Percentiles rank a stretch among this genome's conserved stretches.
Evolutionary conservation across 2,113 vertebrate genomes (phyloP).

Genomic region (Phrynocephalus versicolor): DNA sequence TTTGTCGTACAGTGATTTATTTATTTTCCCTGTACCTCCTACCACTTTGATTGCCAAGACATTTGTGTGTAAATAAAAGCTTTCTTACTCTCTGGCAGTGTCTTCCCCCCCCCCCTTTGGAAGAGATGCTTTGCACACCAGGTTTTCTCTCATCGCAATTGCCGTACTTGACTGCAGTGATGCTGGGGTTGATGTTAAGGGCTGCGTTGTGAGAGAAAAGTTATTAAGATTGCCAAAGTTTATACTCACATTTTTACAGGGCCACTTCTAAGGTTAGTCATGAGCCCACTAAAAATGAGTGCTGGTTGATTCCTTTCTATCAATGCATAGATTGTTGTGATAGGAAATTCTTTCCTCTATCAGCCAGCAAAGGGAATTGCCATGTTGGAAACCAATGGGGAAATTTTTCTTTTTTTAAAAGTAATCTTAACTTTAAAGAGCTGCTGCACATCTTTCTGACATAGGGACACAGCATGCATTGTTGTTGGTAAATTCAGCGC

Average conservation of each 20-base stretch:
- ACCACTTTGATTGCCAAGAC: conserved; percentile 17
- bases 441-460: no score
- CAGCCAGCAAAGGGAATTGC: background rate
- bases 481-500: no score
- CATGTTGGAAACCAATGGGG: background rate
- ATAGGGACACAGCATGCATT: no score
- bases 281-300: background rate
- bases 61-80: background rate
- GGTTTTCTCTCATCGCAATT: background rate
- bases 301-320: background rate
- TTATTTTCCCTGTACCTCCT: background rate
- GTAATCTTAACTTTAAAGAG: background rate
- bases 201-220: conserved; percentile 2
- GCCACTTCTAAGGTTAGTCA: background rate
- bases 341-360: background rate
- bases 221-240: conserved; percentile 8
- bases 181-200: background rate
- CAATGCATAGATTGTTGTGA: conserved; percentile 6
- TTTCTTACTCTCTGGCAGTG: background rate
- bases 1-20: conserved; percentile 16
- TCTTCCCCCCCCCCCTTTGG: background rate
- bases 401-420: background rate
- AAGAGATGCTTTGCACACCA: background rate
- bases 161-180: background rate
- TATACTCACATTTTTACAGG: background rate